Evolutionary conservation across 53 echinoderm and acorn worm genomes (phyloP), one percentile per base, ranked within the genome.

Genomic region (Echinarachnius parma): DNA sequence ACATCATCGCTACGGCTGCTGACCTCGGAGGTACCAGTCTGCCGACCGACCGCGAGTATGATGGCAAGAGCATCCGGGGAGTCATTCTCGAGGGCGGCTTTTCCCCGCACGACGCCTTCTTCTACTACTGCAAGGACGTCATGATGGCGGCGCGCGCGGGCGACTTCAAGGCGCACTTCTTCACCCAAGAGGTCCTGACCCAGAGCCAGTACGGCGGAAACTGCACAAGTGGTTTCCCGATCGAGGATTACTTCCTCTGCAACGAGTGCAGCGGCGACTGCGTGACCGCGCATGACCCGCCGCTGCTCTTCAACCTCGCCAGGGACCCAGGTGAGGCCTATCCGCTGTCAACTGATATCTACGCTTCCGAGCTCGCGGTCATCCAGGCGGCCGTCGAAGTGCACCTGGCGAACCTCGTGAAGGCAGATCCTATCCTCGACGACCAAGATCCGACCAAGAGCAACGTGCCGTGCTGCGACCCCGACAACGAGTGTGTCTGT

Each of bases 301-400:
- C 91, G 4, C 57, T 91, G 24, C 37, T 91, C 55, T 91, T 75
- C 52, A 53, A 91, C 52, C 53, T 91, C 37, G 60, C 76, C 28
- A 14, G 31, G 30, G 91, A 91, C 78, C 91, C 91, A 1, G 83
- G 83, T 9, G 91, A 91, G 59, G 48, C 45, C n/a, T 86, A 86
- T 58, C 86, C 91, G 1, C 62, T 91, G 49, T 39, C 59, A 16
- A 9, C 59, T 23, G 21, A 67, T n/a, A 16, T 32, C 37, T 21
- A 74, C 7, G 34, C 61, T 39, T 13, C 4, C 16, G 78, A 74
- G 16, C 28, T 82, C 10, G 39, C 35, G 14, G 45, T 31, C 18
- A 60, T 85, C 34, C 35, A 9, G 20, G 32, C 35, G 52, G 27
- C 61, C 5, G 58, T 89, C 9, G 21, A 52, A 13, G 75, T 25